Conservation (phyloP, 2,113 vertebrate genomes). For the Alaudala cheleensis region DNA sequence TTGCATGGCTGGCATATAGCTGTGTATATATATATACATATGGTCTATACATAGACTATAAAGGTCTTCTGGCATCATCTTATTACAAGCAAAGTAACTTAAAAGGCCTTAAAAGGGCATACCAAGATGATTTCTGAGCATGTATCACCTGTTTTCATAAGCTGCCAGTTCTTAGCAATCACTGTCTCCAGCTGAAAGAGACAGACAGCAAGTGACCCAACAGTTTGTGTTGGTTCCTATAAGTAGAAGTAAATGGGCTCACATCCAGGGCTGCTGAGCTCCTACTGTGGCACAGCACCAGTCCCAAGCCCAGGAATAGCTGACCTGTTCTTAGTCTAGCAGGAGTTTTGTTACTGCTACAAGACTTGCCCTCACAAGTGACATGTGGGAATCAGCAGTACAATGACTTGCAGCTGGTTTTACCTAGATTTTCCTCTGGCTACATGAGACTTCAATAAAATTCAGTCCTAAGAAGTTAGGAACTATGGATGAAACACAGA, state of each 20-base stretch:
- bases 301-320: background rate
- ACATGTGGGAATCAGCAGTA: background rate
- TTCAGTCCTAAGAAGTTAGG: background rate
- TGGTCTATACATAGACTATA: background rate
- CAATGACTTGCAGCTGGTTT: background rate
- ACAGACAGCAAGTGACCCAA: background rate
- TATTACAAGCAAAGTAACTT: constrained; percentile 10
- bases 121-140: background rate
- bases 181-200: background rate
- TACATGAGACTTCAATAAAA: background rate
- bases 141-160: background rate
- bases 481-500: background rate
- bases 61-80: background rate
- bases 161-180: background rate
- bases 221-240: background rate
- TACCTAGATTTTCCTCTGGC: background rate
- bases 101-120: background rate
- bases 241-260: background rate
- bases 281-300: background rate
- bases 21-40: too few relatives aligned
- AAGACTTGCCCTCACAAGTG: background rate
- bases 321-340: background rate
- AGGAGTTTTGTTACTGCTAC: background rate
- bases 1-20: background rate
- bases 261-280: background rate